Base-by-base conservation (phyloP, 2,888 invertebrate species). In the Drosophila prostipennis region DNA sequence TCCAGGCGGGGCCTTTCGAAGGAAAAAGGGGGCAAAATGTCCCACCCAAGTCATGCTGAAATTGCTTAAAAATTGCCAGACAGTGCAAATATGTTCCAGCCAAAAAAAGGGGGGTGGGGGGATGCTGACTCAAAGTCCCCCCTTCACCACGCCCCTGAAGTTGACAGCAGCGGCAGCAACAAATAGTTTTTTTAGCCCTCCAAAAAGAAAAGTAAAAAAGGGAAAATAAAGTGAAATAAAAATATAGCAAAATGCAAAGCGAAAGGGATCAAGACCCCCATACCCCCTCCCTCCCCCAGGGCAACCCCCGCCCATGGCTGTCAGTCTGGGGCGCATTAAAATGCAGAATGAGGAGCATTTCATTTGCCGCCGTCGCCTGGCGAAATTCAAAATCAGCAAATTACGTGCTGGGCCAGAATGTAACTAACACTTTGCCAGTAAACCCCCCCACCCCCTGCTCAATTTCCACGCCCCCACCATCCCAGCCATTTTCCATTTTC, bases 371-470 rank as follows among this genome's bases (percentile, higher is more conserved):
- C 87, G 54, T 70, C 79, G 69, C 77, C 48, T 76, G 87, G 77
- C 87, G 64, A 88, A 84, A 78, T 84, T 84, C 75, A 84, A 89
- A 84, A 89, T 89, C 89, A 84, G 87, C 89, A 84, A 84, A 88
- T 84, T 84, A 84, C 84, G 84, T 84, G 83, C 84, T 76, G 79
- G 79, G 67, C 69, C 65, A 69, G 71, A 71, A 85, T 87, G 88
- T 87, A 85, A 85, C 81, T 87, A 82, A 82, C 81, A 82, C 88
- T 82, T 74, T 64, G 74, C 74, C 65, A 73, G 69, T 70, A 71
- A 73, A 59, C 65, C 71, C 53, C 29, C 8, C 34, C n/a, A n/a
- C n/a, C 55, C 53, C 29, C 8, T 39, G 6, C 39, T 6, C 32
- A 13, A 40, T 40, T 34, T 46, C 14, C 16, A 2, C 11, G 32